Evolutionary conservation across 2,888 invertebrate genomes (phyloP).

Genomic region (Ganaspis brasiliensis): DNA sequence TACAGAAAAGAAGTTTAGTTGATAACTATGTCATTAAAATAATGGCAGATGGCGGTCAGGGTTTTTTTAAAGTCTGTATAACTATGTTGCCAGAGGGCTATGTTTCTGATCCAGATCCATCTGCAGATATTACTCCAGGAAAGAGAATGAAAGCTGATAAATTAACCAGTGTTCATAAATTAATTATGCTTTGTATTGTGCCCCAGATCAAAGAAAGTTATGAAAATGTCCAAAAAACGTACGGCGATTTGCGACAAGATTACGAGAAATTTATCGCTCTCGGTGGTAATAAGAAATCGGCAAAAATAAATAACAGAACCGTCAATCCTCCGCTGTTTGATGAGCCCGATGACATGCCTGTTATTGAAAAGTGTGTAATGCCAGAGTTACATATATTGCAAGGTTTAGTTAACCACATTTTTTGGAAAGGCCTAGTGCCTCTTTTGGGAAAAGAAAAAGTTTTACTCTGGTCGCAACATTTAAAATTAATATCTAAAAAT

Average conservation of each 20-base stretch:
- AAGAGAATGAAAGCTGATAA: constrained; percentile 5
- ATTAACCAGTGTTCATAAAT: constrained; percentile 9
- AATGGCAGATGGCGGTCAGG: constrained; percentile 10
- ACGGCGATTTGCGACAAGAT: constrained; percentile 25
- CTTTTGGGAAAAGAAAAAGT: constrained; percentile 14
- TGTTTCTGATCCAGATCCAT: too few species aligned
- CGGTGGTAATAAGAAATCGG: neutral
- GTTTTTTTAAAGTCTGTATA: too few species aligned
- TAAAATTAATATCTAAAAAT: too few species aligned
- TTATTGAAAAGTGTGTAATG: neutral
- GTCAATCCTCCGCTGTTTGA: neutral
- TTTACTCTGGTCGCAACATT: neutral
- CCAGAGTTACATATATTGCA: constrained; percentile 16
- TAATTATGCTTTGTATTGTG: constrained; percentile 13
- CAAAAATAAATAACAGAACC: neutral
- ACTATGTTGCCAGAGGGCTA: too few species aligned
- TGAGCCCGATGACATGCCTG: constrained; percentile 30
- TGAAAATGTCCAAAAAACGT: neutral
- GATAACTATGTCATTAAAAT: constrained; percentile 19
- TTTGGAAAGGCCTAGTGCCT: neutral
- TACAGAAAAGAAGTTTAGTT: neutral
- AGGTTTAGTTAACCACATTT: neutral
- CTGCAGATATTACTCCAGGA: constrained; percentile 12
- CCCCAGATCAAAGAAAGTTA: neutral
- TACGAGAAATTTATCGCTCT: neutral